Base-by-base conservation (phyloP, 35 echinoderm and acorn worm genomes). In the Patiria miniata region DNA sequence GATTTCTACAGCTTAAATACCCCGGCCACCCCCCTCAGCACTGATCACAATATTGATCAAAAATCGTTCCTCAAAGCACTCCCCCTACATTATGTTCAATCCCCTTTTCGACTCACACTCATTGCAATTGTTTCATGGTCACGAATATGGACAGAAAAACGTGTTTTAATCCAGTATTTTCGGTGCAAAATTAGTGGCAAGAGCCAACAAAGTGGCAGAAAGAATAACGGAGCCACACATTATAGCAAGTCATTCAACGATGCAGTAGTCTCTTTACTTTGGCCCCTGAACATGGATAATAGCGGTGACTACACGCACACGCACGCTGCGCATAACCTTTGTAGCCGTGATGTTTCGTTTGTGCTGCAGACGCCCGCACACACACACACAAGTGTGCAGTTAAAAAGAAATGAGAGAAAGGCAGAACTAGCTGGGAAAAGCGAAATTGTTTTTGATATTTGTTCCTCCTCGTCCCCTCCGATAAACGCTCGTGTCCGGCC, bases 191-290 rank as follows among this genome's bases (percentile, higher is more conserved):
- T 36, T n/a, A 14, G 65, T 32, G 29, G 19, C 14, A 14, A 26
- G 65, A 30, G 30, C 65, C 1, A 34, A 73, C 65, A 73, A 73
- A 73, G 65, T 73, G 26, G 34, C 65, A 16, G 58, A 19, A 61
- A 61, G 28, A 61, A 61, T 21, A 61, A 6, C 34, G 7, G 34
- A 73, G 34, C 26, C 18, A 26, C 14, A 73, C 26, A 29, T 32
- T 32, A 73, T 12, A 73, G 8, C 2, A 36, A 73, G 14, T 32
- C 18, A 73, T 34, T 34, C 42, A 47, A 47, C 42, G 34, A 21
- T 32, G 65, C 65, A 73, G 65, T 73, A 73, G 65, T 73, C 65
- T 73, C 65, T 73, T 73, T 73, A 73, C 65, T 73, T 73, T 73
- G 65, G 65, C 65, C 65, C 65, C 65, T 73, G 65, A 73, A 73